These are phyloP conservation scores for Leptopilina syphax DNA, from an alignment of 2,888 invertebrate species.

Conservation along the genomic window DNA sequence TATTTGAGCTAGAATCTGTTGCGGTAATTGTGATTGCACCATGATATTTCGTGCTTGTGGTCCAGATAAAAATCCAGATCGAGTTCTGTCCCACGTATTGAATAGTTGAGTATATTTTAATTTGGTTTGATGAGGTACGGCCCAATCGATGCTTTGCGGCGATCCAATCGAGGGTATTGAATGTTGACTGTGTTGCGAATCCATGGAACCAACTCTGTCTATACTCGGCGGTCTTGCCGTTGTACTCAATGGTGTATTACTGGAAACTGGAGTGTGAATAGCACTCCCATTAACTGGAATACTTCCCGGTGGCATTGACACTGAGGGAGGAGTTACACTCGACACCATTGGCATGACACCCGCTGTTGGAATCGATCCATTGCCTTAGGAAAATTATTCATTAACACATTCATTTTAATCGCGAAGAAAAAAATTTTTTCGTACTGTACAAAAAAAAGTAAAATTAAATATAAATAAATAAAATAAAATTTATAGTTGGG, in stretches of 20 bases:
- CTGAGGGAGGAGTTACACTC: slow-evolving; percentile 54
- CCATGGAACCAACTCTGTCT: slow-evolving; percentile 80
- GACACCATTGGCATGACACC: slow-evolving; percentile 62
- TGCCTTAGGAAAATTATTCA: slow-evolving; percentile 48
- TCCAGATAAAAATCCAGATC: slow-evolving; percentile 92
- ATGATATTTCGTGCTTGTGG: slow-evolving; percentile 95
- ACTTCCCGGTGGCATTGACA: slow-evolving; percentile 52
- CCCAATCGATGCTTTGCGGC: slow-evolving; percentile 87
- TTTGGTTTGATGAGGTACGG: slow-evolving; percentile 89
- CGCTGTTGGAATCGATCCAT: slow-evolving; percentile 62
- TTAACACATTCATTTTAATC: too few relatives aligned
- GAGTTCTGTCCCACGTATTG: slow-evolving; percentile 92
- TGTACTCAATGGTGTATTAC: slow-evolving; percentile 73
- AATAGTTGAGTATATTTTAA: slow-evolving; percentile 96
- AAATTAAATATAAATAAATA: too few relatives aligned
- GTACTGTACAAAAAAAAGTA: background rate
- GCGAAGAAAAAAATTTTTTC: slow-evolving; percentile 1
- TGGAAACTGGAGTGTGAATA: slow-evolving; percentile 72
- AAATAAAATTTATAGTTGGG: background rate
- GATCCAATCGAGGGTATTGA: slow-evolving; percentile 68
- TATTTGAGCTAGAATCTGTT: slow-evolving; percentile 93
- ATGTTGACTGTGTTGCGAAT: slow-evolving; percentile 78
- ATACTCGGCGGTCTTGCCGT: slow-evolving; percentile 76
- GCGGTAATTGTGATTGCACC: slow-evolving; percentile 94
- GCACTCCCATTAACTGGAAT: slow-evolving; percentile 62